phyloP scores from a whole-genome alignment of 2,113 vertebrate genomes.

The Hypomesus transpacificus region DNA sequence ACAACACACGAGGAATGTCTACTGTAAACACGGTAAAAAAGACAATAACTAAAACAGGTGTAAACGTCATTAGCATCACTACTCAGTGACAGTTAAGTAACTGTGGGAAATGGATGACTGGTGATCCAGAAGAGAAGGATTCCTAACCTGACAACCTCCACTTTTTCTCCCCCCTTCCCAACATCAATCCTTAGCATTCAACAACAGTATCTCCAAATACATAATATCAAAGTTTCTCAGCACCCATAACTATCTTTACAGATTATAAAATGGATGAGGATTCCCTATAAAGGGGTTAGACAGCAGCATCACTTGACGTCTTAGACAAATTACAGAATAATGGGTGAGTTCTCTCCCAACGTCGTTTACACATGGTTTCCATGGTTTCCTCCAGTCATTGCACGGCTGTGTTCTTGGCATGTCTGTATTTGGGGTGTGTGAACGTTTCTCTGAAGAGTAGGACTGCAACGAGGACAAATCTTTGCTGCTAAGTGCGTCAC shows the following conservation, averaged over 20 bases:
- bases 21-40: slow-evolving; percentile 93
- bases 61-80: slow-evolving; percentile 86
- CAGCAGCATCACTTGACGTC: slow-evolving; percentile 71
- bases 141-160: slow-evolving; percentile 23
- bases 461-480: slow-evolving; percentile 80
- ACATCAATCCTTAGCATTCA: slow-evolving; percentile 66
- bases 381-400: slow-evolving; percentile 58
- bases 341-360: slow-evolving; percentile 52
- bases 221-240: slow-evolving; percentile 67
- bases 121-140: slow-evolving; percentile 63
- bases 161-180: slow-evolving; percentile 52
- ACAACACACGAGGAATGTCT: slow-evolving; percentile 97
- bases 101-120: slow-evolving; percentile 74
- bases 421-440: slow-evolving; percentile 65
- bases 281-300: slow-evolving; percentile 70
- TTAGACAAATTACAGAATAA: slow-evolving; percentile 76
- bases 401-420: slow-evolving; percentile 66
- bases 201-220: slow-evolving; percentile 59
- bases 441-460: slow-evolving; percentile 78
- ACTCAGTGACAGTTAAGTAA: slow-evolving; percentile 78
- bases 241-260: slow-evolving; percentile 63
- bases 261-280: slow-evolving; percentile 60
- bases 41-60: slow-evolving; percentile 73
- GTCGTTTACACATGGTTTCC: slow-evolving; percentile 54
- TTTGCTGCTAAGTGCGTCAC: slow-evolving; percentile 79